phyloP scores from a whole-genome alignment of 2,113 vertebrate species.

The Fulica atra region DNA sequence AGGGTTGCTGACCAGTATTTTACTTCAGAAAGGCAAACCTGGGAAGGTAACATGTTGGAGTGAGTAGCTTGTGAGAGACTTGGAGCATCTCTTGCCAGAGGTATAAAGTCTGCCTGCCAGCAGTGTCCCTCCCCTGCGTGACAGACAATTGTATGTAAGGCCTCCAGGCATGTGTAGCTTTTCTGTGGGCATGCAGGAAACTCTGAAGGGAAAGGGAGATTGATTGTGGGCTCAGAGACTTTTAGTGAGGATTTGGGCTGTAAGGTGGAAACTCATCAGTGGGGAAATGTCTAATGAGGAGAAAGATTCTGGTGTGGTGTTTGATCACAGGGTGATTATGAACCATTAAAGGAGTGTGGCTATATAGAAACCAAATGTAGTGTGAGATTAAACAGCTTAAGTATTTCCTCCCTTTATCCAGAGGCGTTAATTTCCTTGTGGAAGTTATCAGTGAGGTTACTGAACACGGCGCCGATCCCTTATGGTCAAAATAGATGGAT shows the following conservation, averaged over 20 bases:
- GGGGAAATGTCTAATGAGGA: background rate
- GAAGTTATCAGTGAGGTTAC: background rate
- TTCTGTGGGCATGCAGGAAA: background rate
- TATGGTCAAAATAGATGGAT: background rate
- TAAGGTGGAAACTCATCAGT: background rate
- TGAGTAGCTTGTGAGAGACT: background rate
- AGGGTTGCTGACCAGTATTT: background rate
- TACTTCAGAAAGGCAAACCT: background rate
- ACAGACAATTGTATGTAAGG: background rate
- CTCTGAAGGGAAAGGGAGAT: background rate
- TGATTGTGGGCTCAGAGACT: background rate
- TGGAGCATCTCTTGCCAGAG: background rate
- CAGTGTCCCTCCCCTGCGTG: background rate
- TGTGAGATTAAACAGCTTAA: background rate
- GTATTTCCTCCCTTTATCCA: background rate
- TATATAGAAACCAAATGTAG: background rate
- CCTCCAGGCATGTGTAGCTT: background rate
- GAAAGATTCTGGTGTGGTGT: background rate
- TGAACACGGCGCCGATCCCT: accelerated
- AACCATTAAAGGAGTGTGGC: background rate
- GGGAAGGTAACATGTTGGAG: background rate
- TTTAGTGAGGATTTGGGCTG: background rate
- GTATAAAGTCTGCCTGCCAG: background rate
- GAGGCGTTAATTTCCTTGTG: background rate
- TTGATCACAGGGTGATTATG: background rate